phyloP scores from a whole-genome alignment of 2,797 vertebrate genomes.

The Chaunax sp. region DNA sequence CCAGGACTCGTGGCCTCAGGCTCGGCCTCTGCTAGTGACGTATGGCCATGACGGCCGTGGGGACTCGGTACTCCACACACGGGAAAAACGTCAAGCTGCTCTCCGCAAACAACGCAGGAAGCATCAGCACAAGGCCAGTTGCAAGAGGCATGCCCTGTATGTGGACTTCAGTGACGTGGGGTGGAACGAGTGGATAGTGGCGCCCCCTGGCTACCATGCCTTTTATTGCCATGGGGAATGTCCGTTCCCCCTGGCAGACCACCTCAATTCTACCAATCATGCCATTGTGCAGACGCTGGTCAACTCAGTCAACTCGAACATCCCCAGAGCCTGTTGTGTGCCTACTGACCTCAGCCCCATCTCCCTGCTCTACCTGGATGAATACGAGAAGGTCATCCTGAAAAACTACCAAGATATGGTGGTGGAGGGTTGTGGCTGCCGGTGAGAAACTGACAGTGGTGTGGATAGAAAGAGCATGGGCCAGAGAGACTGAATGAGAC shows the following conservation, averaged over 20 bases:
- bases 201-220: slow-evolving; percentile 96
- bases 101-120: slow-evolving; percentile 90
- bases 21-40: slow-evolving; percentile 94
- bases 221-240: slow-evolving; percentile 99
- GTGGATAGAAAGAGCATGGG: slow-evolving; percentile 19
- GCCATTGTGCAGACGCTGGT: slow-evolving; percentile 99
- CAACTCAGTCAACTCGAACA: slow-evolving; percentile 98
- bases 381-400: slow-evolving; percentile 97
- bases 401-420: slow-evolving; percentile 99
- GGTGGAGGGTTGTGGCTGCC: slow-evolving; percentile 98
- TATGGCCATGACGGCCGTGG: slow-evolving; percentile 96
- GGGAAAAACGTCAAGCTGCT: slow-evolving; percentile 93
- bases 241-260: slow-evolving; percentile 96
- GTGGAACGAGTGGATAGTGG: slow-evolving; percentile 99
- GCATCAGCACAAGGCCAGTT: slow-evolving; percentile 91
- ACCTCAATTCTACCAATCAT: slow-evolving; percentile 99
- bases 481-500: slow-evolving; percentile 65
- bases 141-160: slow-evolving; percentile 94
- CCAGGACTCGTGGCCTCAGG: slow-evolving; percentile 92
- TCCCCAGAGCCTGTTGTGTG: slow-evolving; percentile 97
- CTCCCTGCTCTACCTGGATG: slow-evolving; percentile 98
- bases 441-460: slow-evolving; percentile 77
- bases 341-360: slow-evolving; percentile 98
- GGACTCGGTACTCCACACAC: slow-evolving; percentile 90
- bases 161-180: slow-evolving; percentile 99